Conservation (phyloP, 2,888 invertebrate species). For the Lobophora halterata region DNA sequence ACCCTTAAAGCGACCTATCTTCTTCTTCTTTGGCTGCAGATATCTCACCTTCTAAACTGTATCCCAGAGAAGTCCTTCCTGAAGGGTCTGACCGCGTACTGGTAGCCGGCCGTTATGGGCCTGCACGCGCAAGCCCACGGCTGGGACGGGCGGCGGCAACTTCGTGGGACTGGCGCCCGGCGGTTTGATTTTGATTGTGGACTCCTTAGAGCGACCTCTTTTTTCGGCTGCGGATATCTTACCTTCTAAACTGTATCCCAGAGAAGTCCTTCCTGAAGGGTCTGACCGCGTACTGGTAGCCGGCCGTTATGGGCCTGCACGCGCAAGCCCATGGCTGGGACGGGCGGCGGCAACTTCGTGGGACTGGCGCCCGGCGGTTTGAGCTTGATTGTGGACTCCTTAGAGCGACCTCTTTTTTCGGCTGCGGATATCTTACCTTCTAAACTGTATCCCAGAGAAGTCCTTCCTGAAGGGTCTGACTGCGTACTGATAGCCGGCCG, state of each 20-base stretch:
- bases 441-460: conserved; percentile 76
- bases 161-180: too few species aligned
- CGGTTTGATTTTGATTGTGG: too few species aligned
- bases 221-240: too few species aligned
- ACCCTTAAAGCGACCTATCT: too few species aligned
- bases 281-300: conserved; percentile 69
- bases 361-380: conserved; percentile 46
- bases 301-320: conserved; percentile 23
- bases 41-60: conserved; percentile 70
- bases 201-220: too few species aligned
- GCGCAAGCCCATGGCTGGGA: conserved; percentile 28
- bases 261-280: conserved; percentile 75
- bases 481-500: conserved; percentile 68
- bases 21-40: too few species aligned
- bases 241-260: conserved; percentile 75
- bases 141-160: too few species aligned
- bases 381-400: conserved; percentile 76
- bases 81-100: conserved; percentile 70
- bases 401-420: conserved; percentile 75
- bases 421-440: conserved; percentile 60
- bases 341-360: conserved; percentile 23
- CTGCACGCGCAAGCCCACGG: too few species aligned
- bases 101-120: conserved; percentile 47
- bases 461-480: conserved; percentile 73
- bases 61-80: conserved; percentile 75